Percentiles rank a stretch among this genome's conserved stretches.
These are phyloP conservation scores for Amblyopsis rosae DNA, from an alignment of 2,113 vertebrate species.

Conservation along the genomic window DNA sequence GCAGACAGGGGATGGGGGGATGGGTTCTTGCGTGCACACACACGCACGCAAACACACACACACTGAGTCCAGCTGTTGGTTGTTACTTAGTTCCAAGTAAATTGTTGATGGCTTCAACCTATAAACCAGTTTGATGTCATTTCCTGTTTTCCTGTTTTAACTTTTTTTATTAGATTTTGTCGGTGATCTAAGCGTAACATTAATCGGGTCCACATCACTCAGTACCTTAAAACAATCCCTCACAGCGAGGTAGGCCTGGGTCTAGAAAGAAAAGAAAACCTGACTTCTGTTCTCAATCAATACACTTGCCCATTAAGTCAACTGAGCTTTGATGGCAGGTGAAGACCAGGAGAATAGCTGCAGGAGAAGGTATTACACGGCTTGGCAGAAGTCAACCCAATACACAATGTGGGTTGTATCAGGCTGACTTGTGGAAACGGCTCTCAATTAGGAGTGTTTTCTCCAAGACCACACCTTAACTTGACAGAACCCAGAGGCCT, in stretches of 20 bases:
- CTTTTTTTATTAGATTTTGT: background rate
- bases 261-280: slow-evolving; percentile 31
- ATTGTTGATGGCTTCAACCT: slow-evolving; percentile 19
- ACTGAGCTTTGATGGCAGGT: background rate
- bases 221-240: slow-evolving; percentile 30
- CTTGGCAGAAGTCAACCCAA: slow-evolving; percentile 41
- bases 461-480: slow-evolving; percentile 27
- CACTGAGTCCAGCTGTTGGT: slow-evolving; percentile 46
- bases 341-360: slow-evolving; percentile 8
- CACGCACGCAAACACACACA: slow-evolving; percentile 22
- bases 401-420: slow-evolving; percentile 6
- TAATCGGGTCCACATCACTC: slow-evolving; percentile 15
- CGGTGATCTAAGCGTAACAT: slow-evolving; percentile 29
- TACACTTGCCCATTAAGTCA: background rate
- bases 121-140: slow-evolving; percentile 33
- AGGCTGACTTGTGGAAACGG: background rate
- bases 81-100: slow-evolving; percentile 41
- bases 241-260: slow-evolving; percentile 18
- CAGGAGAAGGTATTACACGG: slow-evolving; percentile 30
- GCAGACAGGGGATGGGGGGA: background rate
- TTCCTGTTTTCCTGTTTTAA: slow-evolving; percentile 27
- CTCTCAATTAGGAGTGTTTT: background rate
- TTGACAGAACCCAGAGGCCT: slow-evolving; percentile 27
- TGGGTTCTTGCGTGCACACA: background rate
- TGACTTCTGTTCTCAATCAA: background rate